phyloP scores from a whole-genome alignment of 2,888 invertebrate genomes.

The Scelioninae gen. 1 region DNA sequence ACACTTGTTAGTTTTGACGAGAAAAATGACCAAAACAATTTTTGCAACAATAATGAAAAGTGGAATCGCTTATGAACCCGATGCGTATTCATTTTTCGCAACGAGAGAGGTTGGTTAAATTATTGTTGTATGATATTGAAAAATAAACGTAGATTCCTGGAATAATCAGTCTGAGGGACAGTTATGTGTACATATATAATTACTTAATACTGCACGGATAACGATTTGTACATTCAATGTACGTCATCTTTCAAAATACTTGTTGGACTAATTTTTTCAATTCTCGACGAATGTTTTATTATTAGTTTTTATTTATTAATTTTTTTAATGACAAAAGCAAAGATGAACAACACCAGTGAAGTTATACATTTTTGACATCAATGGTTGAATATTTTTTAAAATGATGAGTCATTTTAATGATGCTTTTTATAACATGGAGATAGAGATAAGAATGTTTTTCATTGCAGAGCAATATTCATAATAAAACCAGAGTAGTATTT shows the following conservation, averaged over 20 bases:
- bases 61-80: too few species aligned
- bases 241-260: slow-evolving; percentile 39
- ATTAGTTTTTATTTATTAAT: not conserved
- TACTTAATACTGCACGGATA: slow-evolving; percentile 56
- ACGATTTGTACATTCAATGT: slow-evolving; percentile 51
- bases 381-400: slow-evolving; percentile 34
- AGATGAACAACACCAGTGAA: slow-evolving; percentile 5
- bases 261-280: not conserved
- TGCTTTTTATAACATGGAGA: slow-evolving; percentile 34
- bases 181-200: slow-evolving; percentile 63
- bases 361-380: slow-evolving; percentile 9
- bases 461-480: slow-evolving; percentile 30
- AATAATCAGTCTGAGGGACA: slow-evolving; percentile 43
- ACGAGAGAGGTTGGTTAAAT: slow-evolving; percentile 46
- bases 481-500: slow-evolving; percentile 47
- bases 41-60: not conserved
- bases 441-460: slow-evolving; percentile 26
- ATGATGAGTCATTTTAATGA: slow-evolving; percentile 18
- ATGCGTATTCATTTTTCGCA: slow-evolving; percentile 23
- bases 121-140: slow-evolving; percentile 61
- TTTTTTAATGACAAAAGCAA: slow-evolving; percentile 8
- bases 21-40: too few species aligned
- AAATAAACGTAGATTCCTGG: slow-evolving; percentile 41
- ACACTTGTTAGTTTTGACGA: too few species aligned
- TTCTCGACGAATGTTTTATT: too few species aligned